Evolutionary conservation across 1,140 invertebrate genomes (phyloP), one percentile per base, ranked within the genome.

Genomic region (Carcinoscorpius rotundicauda): DNA sequence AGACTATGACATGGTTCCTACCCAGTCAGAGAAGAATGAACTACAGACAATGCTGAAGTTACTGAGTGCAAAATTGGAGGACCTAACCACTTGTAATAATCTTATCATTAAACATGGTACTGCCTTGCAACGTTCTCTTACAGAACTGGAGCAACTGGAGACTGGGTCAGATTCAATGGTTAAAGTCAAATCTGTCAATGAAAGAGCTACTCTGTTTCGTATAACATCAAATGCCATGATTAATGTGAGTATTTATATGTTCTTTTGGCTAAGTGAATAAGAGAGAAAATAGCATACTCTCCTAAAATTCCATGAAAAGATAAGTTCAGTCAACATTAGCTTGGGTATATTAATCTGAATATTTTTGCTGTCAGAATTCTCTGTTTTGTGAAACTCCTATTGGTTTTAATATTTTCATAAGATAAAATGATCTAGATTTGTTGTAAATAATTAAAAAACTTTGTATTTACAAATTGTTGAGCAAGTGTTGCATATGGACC

Each of bases 141-240:
- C 84, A 4, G 93, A 97, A 72, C 76, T 97, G 10, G 92, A 96
- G 75, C 78, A 81, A 29, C 74, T 84, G n/a, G 86, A 88, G 55
- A 77, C 77, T 66, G 73, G 77, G 57, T 61, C 71, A 6, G 86
- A 88, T 61, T 75, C 82, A 52, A 66, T 76, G 60, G 79, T 82
- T 70, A 82, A 82, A 77, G 81, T 86, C 5, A 91, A 91, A 77
- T 83, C 87, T 67, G 85, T 94, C 57, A 89, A 86, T 69, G 95
- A 98, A 76, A 81, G 91, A 70, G 91, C 93, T 3, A 94, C 91
- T 3, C 81, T 95, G 4, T 97, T 97, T 77, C 83, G 93, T 64
- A 94, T 97, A 73, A 91, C 94, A 10, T 91, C 92, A 52, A 93
- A 87, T 79, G 89, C 91, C 29, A 97, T 98, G 91, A 90, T 97